Evolutionary conservation across 2,113 vertebrate genomes (phyloP), one percentile per base, ranked within the genome.

Genomic region (Uria aalge): DNA sequence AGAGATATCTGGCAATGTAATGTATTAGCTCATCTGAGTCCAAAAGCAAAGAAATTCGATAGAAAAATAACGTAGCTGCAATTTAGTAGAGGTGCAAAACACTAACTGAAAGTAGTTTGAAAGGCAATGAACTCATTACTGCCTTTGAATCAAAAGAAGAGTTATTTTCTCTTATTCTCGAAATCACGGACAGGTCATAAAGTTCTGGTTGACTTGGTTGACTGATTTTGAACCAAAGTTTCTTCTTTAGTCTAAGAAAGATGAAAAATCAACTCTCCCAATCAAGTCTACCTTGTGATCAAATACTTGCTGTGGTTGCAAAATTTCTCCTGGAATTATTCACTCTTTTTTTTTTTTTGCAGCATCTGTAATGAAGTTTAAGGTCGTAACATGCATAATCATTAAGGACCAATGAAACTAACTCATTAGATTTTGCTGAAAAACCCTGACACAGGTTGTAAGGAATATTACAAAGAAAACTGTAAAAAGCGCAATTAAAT

Each of bases 31-130:
- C 56, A 56, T 8, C 7, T 9, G 8, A 45, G 22, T 10, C n/a
- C 24, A 64, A 81, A 86, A 48, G 21, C 11, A 43, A 67, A 40
- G 32, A 40, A 23, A 59, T 63, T 15, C 50, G 18, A 36, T 9
- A 60, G 34, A 59, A 77, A 69, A 66, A 56, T 6, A 47, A 43
- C 12, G 8, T 36, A n/a, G 29, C 3, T 47, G 36, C 12, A 38
- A 64, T 40, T 40, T 24, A 55, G 32, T 8, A 22, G 59, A 68
- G 30, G 21, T 29, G 15, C 4, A 73, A 79, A 79, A 45, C 17
- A 78, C 22, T n/a, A 69, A 50, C 0, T 3, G 7, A 32, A 73
- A 74, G 7, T 4, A 52, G 50, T 15, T 50, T 1, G 0, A 36
- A 36, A 36, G 36, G 36, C 36, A 36, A 36, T 21, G 69, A 74